Percentiles rank a stretch among this genome's conserved stretches.
Evolutionary conservation across 2,888 invertebrate species (phyloP).

Genomic region (Priocnemis perturbator): DNA sequence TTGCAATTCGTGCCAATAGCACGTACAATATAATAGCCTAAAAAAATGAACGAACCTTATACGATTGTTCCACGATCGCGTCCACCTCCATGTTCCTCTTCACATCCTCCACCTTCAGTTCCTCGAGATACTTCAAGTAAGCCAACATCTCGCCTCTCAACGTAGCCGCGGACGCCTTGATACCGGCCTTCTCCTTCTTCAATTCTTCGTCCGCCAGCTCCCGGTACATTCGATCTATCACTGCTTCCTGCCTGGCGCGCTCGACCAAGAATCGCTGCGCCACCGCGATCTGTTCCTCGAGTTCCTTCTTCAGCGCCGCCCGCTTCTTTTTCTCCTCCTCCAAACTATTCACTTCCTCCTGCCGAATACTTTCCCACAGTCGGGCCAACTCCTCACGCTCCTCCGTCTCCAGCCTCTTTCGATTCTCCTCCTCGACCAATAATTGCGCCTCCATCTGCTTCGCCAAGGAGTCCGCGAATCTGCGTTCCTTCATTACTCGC

Average conservation of each 20-base stretch:
- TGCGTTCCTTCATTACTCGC: constrained; percentile 33
- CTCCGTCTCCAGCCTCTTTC: constrained; percentile 50
- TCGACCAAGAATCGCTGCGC: constrained; percentile 55
- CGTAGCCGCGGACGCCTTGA: constrained; percentile 43
- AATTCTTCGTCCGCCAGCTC: constrained; percentile 51
- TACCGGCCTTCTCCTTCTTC: constrained; percentile 45
- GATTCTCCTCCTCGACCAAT: constrained; percentile 53
- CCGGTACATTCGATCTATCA: constrained; percentile 48
- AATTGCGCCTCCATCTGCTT: constrained; percentile 61
- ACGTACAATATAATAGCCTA: too few relatives aligned
- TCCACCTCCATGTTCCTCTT: constrained; percentile 54
- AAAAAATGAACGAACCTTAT: neutral
- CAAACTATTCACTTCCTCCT: constrained; percentile 52
- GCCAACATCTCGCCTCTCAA: constrained; percentile 60
- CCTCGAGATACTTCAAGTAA: constrained; percentile 61
- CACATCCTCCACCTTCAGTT: constrained; percentile 51
- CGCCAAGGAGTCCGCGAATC: constrained; percentile 44
- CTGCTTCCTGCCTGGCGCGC: constrained; percentile 55
- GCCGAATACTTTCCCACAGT: constrained; percentile 49
- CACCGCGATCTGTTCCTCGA: constrained; percentile 61
- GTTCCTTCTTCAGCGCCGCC: constrained; percentile 54
- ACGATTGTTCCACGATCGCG: constrained; percentile 43
- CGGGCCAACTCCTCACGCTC: constrained; percentile 57
- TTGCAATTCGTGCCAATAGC: too few relatives aligned
- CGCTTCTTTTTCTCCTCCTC: constrained; percentile 52